Conservation (phyloP, 2,888 invertebrate genomes). For the Leucoma salicis region DNA sequence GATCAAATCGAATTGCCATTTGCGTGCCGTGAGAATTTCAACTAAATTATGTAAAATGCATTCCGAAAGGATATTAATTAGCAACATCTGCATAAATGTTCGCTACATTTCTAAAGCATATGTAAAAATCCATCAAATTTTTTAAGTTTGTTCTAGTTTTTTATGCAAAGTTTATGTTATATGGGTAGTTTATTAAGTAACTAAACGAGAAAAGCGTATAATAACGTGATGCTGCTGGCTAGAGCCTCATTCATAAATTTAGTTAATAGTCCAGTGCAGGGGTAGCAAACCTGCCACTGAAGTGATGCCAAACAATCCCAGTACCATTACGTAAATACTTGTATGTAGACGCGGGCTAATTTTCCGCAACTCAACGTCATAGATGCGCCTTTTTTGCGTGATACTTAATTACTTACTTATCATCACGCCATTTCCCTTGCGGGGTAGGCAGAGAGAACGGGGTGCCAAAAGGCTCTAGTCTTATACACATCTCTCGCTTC, state of each 20-base stretch:
- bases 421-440: too few relatives aligned
- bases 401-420: too few relatives aligned
- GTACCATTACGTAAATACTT: too few relatives aligned
- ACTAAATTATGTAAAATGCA: slow-evolving; percentile 25
- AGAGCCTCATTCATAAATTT: neutral
- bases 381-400: too few relatives aligned
- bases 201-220: neutral
- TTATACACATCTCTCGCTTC: too few relatives aligned
- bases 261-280: neutral
- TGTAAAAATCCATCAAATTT: neutral
- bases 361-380: too few relatives aligned
- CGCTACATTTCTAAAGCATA: slow-evolving; percentile 7
- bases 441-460: too few relatives aligned
- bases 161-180: neutral
- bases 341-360: too few relatives aligned
- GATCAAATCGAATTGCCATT: neutral
- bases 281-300: too few relatives aligned
- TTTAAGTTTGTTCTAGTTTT: neutral
- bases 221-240: neutral
- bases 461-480: too few relatives aligned
- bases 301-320: too few relatives aligned
- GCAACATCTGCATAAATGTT: slow-evolving; percentile 20
- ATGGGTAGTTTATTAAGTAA: neutral
- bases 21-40: neutral
- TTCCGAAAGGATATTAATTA: slow-evolving; percentile 22